Evolutionary conservation across 1,140 invertebrate species (phyloP).

Genomic region (Lepidostoma basale): DNA sequence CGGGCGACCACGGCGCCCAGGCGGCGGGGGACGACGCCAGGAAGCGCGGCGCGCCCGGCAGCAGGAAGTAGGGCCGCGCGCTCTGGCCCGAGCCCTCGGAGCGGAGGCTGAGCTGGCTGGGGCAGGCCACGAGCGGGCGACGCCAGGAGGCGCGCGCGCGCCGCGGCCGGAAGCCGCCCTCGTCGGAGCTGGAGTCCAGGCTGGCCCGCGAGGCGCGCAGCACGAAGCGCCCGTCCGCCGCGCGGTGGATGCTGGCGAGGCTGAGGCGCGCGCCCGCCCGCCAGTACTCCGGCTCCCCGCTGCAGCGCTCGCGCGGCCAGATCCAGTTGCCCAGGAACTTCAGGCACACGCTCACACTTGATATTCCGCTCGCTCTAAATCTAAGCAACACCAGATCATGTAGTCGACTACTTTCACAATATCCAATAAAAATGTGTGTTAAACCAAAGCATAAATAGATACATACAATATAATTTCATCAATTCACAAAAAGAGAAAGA

Average conservation of each 20-base stretch:
- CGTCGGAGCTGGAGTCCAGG: conserved; percentile 70
- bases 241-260: conserved; percentile 69
- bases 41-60: conserved; percentile 67
- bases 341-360: conserved; percentile 79
- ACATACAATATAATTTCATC: no score
- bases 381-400: no score
- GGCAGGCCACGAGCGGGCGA: conserved; percentile 67
- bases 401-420: no score
- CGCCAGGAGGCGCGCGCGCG: conserved; percentile 68
- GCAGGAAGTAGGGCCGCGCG: conserved; percentile 58
- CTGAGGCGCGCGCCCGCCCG: conserved; percentile 37
- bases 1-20: conserved; percentile 65
- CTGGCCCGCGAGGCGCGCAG: conserved; percentile 64
- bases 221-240: conserved; percentile 76
- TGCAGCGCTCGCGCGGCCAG: conserved; percentile 70
- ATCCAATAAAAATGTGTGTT: background rate
- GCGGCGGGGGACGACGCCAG: conserved; percentile 60
- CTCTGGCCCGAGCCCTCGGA: conserved; percentile 69
- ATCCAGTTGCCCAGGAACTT: conserved; percentile 70
- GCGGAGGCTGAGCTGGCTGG: conserved; percentile 67
- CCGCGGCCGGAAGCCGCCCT: conserved; percentile 77
- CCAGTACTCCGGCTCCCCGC: conserved; percentile 57
- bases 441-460: no score
- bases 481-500: no score
- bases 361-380: conserved; percentile 92